These are phyloP conservation scores for Oryzias melastigma DNA, from an alignment of 2,113 vertebrate species.

Conservation along the genomic window DNA sequence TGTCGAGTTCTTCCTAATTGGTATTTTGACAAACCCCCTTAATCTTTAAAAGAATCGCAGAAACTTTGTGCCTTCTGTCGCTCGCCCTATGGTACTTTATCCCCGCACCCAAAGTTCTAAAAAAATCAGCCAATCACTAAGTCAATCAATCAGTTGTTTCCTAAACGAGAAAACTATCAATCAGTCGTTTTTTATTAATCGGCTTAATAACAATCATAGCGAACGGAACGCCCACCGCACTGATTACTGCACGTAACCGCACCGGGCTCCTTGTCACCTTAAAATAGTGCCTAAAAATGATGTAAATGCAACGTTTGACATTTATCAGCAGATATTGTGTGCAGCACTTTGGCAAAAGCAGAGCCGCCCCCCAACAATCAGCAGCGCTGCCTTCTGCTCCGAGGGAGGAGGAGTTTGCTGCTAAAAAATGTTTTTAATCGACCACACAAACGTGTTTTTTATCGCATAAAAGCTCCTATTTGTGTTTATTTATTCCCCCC, in stretches of 20 bases:
- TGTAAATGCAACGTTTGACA: constrained; percentile 59
- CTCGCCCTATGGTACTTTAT: constrained; percentile 31
- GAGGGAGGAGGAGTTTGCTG: neutral
- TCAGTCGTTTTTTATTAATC: constrained; percentile 59
- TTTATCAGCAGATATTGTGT: constrained; percentile 48
- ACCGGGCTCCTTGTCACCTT: constrained; percentile 56
- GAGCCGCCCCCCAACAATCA: constrained; percentile 37
- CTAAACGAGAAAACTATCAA: constrained; percentile 28
- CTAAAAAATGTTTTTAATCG: neutral
- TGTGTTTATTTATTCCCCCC: too few relatives aligned
- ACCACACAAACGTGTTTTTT: too few relatives aligned
- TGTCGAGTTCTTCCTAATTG: constrained; percentile 54
- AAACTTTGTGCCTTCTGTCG: constrained; percentile 77
- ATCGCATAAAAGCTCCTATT: too few relatives aligned
- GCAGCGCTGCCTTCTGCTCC: constrained; percentile 45
- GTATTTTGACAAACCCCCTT: constrained; percentile 3
- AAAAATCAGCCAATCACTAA: constrained; percentile 47
- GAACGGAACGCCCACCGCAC: constrained; percentile 33
- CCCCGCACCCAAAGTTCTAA: constrained; percentile 16
- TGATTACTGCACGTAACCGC: constrained; percentile 34
- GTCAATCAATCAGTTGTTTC: constrained; percentile 52
- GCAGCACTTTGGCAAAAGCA: constrained; percentile 37
- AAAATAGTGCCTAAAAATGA: constrained; percentile 74
- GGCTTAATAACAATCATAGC: constrained; percentile 70
- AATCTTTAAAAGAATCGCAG: constrained; percentile 47